Base-by-base conservation (phyloP, 2,888 invertebrate genomes). In the Poecilobothrus nobilitatus region DNA sequence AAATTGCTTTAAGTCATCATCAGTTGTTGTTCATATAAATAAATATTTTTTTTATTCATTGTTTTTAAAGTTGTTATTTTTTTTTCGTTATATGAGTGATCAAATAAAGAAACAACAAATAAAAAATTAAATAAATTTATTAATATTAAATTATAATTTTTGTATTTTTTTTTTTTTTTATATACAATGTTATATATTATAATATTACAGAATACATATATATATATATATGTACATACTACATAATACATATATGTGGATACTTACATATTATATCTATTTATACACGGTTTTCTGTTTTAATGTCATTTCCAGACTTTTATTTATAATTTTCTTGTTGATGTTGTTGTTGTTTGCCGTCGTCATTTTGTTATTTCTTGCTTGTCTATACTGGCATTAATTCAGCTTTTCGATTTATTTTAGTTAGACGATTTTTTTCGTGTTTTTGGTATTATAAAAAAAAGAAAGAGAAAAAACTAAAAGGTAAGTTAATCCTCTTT, bases 331-430 rank as follows among this genome's bases (percentile, higher is more conserved):
- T 53, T 53, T 12, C 15, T 53, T 53, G 15, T 41, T n/a, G n/a
- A n/a, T 15, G 9, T 18, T 53, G 53, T n/a, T 53, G 15, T 53
- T 53, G 18, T 53, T 27, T 15, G 9, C 15, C 15, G 53, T n/a
- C 15, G 15, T 53, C 15, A 15, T 53, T 18, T 53, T 15, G 53
- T 53, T 53, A 12, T 12, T 53, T 15, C 2, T 18, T 12, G 18
- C n/a, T 6, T 53, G 53, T 53, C 53, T 53, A n/a, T n/a, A 53
- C 53, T 53, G 53, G 53, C 6, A 53, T 53, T 53, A 53, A 12
- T 53, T 53, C 53, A 53, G 53, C 53, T 53, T 53, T 53, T 53
- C 53, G 18, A 53, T 53, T 53, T 53, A 53, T 53, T 53, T 53
- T 12, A 53, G 53, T n/a, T 15, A 53, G 53, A 15, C 6, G 15